Evolutionary conservation across 2,797 vertebrate species (phyloP).

Genomic region (Falco peregrinus): DNA sequence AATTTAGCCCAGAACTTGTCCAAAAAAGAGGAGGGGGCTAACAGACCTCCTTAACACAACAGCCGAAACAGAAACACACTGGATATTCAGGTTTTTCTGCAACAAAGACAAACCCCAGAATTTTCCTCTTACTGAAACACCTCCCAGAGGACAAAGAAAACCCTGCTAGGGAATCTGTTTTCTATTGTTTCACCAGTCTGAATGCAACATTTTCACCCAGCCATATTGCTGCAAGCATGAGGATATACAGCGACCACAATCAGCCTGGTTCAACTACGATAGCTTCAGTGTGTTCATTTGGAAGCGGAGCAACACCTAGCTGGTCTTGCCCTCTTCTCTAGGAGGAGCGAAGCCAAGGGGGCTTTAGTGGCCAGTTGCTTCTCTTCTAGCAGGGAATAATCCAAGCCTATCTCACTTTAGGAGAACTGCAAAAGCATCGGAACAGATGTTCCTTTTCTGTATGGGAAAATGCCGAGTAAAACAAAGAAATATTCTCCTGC

Average conservation of each 20-base stretch:
- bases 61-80: accelerated
- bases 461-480: conserved; percentile 60
- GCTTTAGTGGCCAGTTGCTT: background rate
- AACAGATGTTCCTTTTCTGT: conserved; percentile 65
- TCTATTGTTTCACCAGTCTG: background rate
- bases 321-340: background rate
- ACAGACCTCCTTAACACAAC: background rate
- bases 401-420: background rate
- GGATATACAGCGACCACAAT: accelerated
- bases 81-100: background rate
- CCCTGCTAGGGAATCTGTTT: background rate
- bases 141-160: background rate
- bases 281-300: accelerated
- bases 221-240: accelerated
- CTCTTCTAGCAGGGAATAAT: background rate
- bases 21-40: background rate
- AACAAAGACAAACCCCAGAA: background rate
- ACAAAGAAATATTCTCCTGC: conserved; percentile 73
- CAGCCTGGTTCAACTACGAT: background rate
- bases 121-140: background rate
- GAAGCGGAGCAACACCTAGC: background rate
- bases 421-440: background rate
- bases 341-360: background rate
- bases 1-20: background rate
- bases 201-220: no score